phyloP scores from a whole-genome alignment of 2,113 vertebrate genomes.

The Coregonus clupeaformis region DNA sequence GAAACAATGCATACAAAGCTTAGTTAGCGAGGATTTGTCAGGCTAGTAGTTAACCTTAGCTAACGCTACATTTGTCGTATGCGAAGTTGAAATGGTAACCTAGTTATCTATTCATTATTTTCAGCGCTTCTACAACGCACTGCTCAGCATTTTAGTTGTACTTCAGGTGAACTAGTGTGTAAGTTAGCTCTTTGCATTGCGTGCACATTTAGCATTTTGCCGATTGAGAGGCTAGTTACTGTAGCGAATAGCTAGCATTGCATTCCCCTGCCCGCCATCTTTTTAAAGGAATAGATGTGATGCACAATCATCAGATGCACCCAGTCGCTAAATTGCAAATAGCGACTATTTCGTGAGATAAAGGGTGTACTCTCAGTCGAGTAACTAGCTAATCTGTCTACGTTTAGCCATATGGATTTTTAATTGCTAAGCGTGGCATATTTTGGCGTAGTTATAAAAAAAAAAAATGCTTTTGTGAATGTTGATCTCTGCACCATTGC shows the following conservation, averaged over 20 bases:
- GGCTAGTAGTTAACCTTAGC: slow-evolving; percentile 43
- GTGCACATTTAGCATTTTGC: slow-evolving; percentile 26
- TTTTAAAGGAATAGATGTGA: slow-evolving; percentile 73
- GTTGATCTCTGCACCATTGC: too few relatives aligned
- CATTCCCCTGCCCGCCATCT: slow-evolving; percentile 89
- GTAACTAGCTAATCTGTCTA: not conserved
- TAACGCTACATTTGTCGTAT: slow-evolving; percentile 50
- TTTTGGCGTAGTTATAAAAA: not conserved
- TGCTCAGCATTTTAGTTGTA: slow-evolving; percentile 18
- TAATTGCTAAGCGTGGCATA: not conserved
- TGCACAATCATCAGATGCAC: not conserved
- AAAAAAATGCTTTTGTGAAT: too few relatives aligned
- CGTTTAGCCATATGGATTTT: not conserved
- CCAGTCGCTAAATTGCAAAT: not conserved
- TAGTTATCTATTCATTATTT: slow-evolving; percentile 9
- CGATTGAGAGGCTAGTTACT: slow-evolving; percentile 47
- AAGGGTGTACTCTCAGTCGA: not conserved
- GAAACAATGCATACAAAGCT: slow-evolving; percentile 76
- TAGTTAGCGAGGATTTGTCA: slow-evolving; percentile 35
- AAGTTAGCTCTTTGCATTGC: not conserved
- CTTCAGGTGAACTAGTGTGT: slow-evolving; percentile 16
- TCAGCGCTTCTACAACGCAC: not conserved
- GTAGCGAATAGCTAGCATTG: slow-evolving; percentile 43
- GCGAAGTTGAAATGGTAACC: slow-evolving; percentile 30
- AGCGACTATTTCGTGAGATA: not conserved